Conservation (phyloP, 2,113 vertebrate genomes). For the Esox niger region DNA sequence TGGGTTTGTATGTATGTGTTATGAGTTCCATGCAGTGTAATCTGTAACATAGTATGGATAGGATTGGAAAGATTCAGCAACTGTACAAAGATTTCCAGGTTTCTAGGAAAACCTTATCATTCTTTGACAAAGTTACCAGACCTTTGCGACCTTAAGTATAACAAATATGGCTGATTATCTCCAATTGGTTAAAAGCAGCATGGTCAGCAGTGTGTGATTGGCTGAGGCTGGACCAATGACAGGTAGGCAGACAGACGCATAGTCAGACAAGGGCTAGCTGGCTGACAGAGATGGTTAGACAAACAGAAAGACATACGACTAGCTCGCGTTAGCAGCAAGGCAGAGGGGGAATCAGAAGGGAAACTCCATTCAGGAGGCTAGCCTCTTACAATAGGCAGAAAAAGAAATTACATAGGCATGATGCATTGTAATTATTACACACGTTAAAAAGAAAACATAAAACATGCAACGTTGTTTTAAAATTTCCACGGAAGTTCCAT, state of each 20-base stretch:
- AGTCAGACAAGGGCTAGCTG: conserved; percentile 40
- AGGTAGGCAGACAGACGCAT: conserved; percentile 4
- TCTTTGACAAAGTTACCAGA: too few relatives aligned
- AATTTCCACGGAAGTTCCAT: conserved; percentile 60
- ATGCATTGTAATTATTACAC: conserved; percentile 61
- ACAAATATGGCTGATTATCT: conserved; percentile 49
- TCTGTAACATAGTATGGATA: conserved; percentile 16
- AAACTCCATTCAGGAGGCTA: conserved; percentile 54
- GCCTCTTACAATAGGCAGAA: conserved; percentile 51
- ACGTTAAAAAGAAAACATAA: conserved; percentile 20
- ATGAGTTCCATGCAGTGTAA: conserved; percentile 66
- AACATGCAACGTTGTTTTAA: conserved; percentile 16
- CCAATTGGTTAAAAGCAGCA: conserved; percentile 53
- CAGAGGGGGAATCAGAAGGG: conserved; percentile 57
- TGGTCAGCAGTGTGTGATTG: conserved; percentile 39
- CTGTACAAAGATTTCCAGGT: too few relatives aligned
- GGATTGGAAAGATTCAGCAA: too few relatives aligned
- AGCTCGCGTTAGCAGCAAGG: conserved; percentile 67
- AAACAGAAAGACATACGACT: conserved; percentile 39
- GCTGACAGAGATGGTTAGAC: conserved; percentile 34
- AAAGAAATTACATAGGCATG: conserved; percentile 55
- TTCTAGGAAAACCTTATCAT: too few relatives aligned
- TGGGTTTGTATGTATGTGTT: conserved; percentile 45
- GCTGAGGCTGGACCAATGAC: conserved; percentile 3
- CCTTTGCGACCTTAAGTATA: too few relatives aligned